Base-by-base conservation (phyloP, 1,140 invertebrate genomes). In the Dendroctonus valens region DNA sequence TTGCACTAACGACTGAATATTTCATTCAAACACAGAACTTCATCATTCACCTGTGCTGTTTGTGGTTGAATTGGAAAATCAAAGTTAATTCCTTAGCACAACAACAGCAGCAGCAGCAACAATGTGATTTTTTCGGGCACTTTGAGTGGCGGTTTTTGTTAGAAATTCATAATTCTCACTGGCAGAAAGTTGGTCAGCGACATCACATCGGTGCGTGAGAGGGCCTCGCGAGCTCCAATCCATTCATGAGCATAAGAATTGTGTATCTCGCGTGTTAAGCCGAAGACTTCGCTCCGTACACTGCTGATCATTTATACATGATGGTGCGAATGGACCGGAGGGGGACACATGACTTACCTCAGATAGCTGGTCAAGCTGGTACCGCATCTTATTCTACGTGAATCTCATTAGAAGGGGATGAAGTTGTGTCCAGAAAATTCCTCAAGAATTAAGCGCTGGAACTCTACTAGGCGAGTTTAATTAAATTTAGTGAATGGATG, bases 231-330 rank as follows among this genome's bases (percentile, higher is more conserved):
- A 53, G 41, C 50, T 63, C 54, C 53, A 57, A 59, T 60, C 65
- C 65, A 76, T 77, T 75, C 74, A 76, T 71, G 59, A 70, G 61
- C 53, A 61, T 59, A 48, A 54, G 49, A 48, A 44, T 48, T 69
- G 51, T 58, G 53, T 70, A 62, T 70, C 59, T 72, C 75, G 75
- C 73, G 75, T 76, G 75, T 72, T 75, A 61, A 74, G 70, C 70
- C 73, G 69, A 73, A 77, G 77, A 76, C 71, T 71, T 72, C 76
- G 75, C 69, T 77, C 76, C 75, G 77, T 77, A 72, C 75, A 78
- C 77, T 26, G 26, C 26, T 78, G 77, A 78, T 75, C 77, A 77
- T 76, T 75, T 72, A 76, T 74, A 75, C 75, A 76, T 76, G 76
- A 77, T 73, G 75, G 74, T 76, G 76, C 76, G 75, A 77, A 75